Evolutionary conservation across 2,888 invertebrate genomes (phyloP).

Genomic region (Doris montereyensis): DNA sequence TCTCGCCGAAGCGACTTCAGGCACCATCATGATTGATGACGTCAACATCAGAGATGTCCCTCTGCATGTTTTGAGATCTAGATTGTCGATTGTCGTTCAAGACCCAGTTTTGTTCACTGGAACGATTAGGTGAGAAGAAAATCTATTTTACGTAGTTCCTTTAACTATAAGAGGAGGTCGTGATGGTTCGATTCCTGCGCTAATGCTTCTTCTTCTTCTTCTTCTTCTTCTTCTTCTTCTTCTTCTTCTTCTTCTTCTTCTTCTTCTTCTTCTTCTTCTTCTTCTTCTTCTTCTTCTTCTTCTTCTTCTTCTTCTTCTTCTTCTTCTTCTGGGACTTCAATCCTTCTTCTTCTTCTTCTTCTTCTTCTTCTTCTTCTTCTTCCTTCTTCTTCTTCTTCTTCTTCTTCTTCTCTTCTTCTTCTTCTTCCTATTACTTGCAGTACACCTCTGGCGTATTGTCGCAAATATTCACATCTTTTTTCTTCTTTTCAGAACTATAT

Average conservation of each 20-base stretch:
- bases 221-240: neutral
- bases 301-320: slow-evolving; percentile 21
- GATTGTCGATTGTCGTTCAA: slow-evolving; percentile 76
- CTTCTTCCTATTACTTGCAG: neutral
- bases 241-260: slow-evolving; percentile 15
- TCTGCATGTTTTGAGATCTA: slow-evolving; percentile 76
- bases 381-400: slow-evolving; percentile 17
- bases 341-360: no score
- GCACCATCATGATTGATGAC: slow-evolving; percentile 76
- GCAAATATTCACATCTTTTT: no score
- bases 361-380: neutral
- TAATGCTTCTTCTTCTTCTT: neutral
- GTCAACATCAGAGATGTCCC: slow-evolving; percentile 75
- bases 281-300: slow-evolving; percentile 27
- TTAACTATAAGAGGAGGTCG: no score
- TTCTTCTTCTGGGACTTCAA: neutral
- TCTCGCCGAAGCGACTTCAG: slow-evolving; percentile 76
- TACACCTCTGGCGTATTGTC: no score
- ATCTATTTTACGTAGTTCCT: neutral
- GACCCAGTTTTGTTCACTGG: slow-evolving; percentile 79
- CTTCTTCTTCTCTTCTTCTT: neutral
- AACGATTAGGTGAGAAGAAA: slow-evolving; percentile 76
- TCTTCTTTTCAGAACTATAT: no score
- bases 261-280: slow-evolving; percentile 29
- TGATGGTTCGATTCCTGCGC: neutral